A percentile compares a stretch with the other conserved stretches of the same genome.
phyloP scores from a whole-genome alignment of 2,888 invertebrate species.

The Cheilosia soror region DNA sequence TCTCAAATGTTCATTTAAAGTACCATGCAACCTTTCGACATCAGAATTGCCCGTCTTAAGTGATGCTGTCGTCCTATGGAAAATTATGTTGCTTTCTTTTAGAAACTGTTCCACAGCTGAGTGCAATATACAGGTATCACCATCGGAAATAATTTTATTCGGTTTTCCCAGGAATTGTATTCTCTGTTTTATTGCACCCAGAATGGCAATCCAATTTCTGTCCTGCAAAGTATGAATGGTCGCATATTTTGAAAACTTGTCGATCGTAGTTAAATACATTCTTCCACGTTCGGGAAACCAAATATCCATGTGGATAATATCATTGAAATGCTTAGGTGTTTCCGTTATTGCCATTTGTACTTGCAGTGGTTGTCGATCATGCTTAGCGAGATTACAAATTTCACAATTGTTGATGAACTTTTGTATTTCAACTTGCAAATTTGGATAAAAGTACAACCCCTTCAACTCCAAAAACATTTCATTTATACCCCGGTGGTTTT shows the following conservation, averaged over 20 bases:
- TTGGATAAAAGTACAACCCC: slow-evolving; percentile 3
- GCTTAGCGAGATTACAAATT: slow-evolving; percentile 31
- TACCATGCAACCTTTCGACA: slow-evolving; percentile 23
- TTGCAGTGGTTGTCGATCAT: slow-evolving; percentile 12
- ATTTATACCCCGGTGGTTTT: slow-evolving; percentile 20
- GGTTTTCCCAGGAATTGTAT: slow-evolving; percentile 35
- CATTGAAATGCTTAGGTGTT: slow-evolving; percentile 4
- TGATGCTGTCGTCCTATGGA: no score
- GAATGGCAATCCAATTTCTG: slow-evolving; percentile 35
- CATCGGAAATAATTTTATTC: slow-evolving; percentile 6
- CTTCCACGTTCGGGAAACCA: slow-evolving; percentile 10
- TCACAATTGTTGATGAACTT: slow-evolving; percentile 44
- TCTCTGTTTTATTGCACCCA: slow-evolving; percentile 24
- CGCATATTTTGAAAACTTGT: slow-evolving; percentile 34
- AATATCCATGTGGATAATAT: slow-evolving; percentile 31
- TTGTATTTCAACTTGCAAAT: slow-evolving; percentile 31
- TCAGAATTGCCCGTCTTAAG: slow-evolving; percentile 17
- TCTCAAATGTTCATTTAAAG: slow-evolving; percentile 16
- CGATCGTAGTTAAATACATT: slow-evolving; percentile 14
- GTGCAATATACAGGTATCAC: no score
- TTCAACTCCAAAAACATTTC: slow-evolving; percentile 9
- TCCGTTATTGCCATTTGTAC: slow-evolving; percentile 25
- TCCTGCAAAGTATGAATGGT: slow-evolving; percentile 20
- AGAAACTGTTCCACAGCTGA: no score
- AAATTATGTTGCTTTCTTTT: no score